These are phyloP conservation scores for Proctacanthus coquilletti DNA, from an alignment of 1,140 invertebrate genomes.

Conservation along the genomic window DNA sequence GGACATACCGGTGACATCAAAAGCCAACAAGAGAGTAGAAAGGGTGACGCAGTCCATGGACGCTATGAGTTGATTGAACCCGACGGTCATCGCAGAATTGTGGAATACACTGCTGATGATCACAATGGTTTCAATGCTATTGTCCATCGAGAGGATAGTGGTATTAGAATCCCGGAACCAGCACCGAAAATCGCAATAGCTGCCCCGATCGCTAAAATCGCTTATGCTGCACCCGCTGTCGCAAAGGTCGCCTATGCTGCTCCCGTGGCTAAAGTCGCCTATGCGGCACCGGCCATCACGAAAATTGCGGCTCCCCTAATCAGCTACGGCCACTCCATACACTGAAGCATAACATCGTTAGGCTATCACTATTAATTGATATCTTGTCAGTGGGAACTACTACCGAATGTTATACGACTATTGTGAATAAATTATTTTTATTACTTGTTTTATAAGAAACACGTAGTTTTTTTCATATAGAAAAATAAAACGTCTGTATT, in stretches of 20 bases:
- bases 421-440: too few species aligned
- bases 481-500: too few species aligned
- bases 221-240: constrained; percentile 5
- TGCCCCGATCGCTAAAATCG: constrained; percentile 16
- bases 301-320: too few species aligned
- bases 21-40: constrained; percentile 35
- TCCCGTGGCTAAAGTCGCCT: constrained; percentile 11
- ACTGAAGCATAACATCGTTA: too few species aligned
- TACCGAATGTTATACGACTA: too few species aligned
- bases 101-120: constrained; percentile 36
- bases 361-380: too few species aligned
- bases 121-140: constrained; percentile 37
- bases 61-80: constrained; percentile 39
- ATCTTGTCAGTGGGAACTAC: too few species aligned
- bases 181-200: too few species aligned
- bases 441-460: too few species aligned
- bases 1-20: constrained; percentile 39
- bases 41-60: constrained; percentile 39
- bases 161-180: constrained; percentile 27
- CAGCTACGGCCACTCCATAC: too few species aligned
- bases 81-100: constrained; percentile 38
- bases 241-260: constrained; percentile 11
- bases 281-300: constrained; percentile 21
- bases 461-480: too few species aligned
- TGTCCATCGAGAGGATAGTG: constrained; percentile 31